Conservation (phyloP, 2,113 vertebrate genomes). For the Poecilia latipinna region DNA sequence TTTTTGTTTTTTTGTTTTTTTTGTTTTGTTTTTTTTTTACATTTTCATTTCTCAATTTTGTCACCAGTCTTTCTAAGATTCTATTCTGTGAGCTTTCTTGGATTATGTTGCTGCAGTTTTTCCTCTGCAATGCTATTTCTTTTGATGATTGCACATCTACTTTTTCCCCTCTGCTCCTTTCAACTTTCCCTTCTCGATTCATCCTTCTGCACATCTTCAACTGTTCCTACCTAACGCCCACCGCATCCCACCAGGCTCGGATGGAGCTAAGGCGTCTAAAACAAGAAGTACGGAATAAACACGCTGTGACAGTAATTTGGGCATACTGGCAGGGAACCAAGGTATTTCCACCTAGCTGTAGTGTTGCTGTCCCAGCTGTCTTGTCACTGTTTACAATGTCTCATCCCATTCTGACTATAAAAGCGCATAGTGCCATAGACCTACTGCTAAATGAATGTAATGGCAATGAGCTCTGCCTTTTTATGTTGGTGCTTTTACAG, state of each 20-base stretch:
- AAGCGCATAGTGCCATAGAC: constrained; percentile 17
- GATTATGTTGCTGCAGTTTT: constrained; percentile 38
- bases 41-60: constrained; percentile 33
- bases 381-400: constrained; percentile 36
- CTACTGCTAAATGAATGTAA: constrained; percentile 12
- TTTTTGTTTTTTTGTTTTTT: no score
- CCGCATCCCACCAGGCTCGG: constrained; percentile 84
- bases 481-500: constrained; percentile 11
- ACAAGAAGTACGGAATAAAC: constrained; percentile 94
- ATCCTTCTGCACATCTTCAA: constrained; percentile 43
- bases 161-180: constrained; percentile 14
- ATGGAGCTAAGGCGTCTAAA: constrained; percentile 95
- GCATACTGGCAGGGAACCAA: constrained; percentile 98
- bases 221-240: constrained; percentile 74
- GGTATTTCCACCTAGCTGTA: constrained; percentile 85
- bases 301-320: constrained; percentile 97
- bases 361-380: constrained; percentile 61
- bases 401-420: constrained; percentile 18
- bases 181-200: constrained; percentile 35
- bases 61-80: constrained; percentile 11
- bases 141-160: constrained; percentile 55
- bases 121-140: constrained; percentile 39
- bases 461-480: constrained; percentile 1
- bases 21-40: no score
- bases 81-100: constrained; percentile 31